A percentile compares a stretch with the other conserved stretches of the same genome.
These are phyloP conservation scores for Dicrurus megarhynchus DNA, from an alignment of 2,113 vertebrate genomes.

Conservation along the genomic window DNA sequence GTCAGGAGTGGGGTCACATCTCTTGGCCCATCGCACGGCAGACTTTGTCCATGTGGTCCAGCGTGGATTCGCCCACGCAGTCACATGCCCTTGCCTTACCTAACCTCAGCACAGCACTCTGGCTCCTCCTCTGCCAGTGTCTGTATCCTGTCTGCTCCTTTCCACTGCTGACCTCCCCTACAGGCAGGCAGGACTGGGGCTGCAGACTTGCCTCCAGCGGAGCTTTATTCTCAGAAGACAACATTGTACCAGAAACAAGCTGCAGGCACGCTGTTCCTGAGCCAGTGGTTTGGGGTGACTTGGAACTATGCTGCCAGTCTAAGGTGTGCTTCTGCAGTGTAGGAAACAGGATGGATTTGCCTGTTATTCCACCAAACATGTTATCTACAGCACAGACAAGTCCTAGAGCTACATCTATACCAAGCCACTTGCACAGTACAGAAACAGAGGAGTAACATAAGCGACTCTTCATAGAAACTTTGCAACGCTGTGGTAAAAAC, in stretches of 20 bases:
- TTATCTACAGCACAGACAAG: background rate
- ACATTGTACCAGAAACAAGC: background rate
- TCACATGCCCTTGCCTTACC: background rate
- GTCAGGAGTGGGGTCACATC: background rate
- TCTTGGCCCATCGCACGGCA: fast-evolving
- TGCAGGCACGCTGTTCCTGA: fast-evolving
- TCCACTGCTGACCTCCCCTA: background rate
- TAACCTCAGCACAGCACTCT: background rate
- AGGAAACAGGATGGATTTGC: background rate
- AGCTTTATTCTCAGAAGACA: background rate
- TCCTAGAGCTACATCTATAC: background rate
- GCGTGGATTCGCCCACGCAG: fast-evolving
- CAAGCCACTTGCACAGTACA: fast-evolving
- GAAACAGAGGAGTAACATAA: background rate
- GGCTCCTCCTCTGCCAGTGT: background rate
- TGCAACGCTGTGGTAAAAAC: background rate
- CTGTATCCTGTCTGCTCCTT: background rate
- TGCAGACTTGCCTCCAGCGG: background rate
- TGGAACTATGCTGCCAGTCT: background rate
- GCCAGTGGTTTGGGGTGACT: background rate
- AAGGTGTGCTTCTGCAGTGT: background rate
- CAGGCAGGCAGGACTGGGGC: background rate
- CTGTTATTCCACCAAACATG: background rate
- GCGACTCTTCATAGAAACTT: background rate
- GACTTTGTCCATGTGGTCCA: background rate